Evolutionary conservation across 2,113 vertebrate species (phyloP).

Genomic region (Sylvilagus bachmani): DNA sequence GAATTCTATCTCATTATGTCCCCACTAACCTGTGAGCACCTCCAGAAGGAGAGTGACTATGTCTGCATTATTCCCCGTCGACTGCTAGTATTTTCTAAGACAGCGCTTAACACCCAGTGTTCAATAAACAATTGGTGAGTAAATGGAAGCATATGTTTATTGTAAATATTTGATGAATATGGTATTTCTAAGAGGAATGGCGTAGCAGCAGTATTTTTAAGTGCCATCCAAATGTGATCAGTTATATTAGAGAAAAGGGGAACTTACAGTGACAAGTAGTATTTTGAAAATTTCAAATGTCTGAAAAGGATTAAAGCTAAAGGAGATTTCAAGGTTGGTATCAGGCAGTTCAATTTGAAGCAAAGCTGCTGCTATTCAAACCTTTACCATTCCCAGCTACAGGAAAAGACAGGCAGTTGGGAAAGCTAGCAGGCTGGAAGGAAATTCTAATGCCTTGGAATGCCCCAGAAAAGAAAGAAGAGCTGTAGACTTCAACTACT

Average conservation of each 20-base stretch:
- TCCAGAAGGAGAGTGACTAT: neutral
- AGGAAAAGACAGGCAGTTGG: constrained; percentile 40
- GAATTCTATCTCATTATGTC: neutral
- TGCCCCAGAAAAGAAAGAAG: constrained; percentile 56
- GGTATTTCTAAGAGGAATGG: constrained; percentile 6
- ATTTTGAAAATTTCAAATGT: constrained; percentile 69
- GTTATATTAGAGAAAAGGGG: neutral
- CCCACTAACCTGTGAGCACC: neutral
- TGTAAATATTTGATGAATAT: neutral
- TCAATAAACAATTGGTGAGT: neutral
- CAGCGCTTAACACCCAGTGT: neutral
- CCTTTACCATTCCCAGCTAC: neutral
- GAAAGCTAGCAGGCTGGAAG: constrained; percentile 57
- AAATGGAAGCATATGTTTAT: neutral
- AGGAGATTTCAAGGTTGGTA: constrained; percentile 53
- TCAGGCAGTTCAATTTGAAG: constrained; percentile 45
- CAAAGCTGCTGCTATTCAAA: constrained; percentile 51
- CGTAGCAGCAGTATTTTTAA: neutral
- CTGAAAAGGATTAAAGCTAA: constrained; percentile 55
- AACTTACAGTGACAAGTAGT: constrained; percentile 38
- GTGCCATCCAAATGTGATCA: neutral
- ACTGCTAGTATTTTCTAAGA: neutral
- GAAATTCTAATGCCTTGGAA: constrained; percentile 70
- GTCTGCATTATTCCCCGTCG: neutral
- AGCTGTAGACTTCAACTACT: constrained; percentile 51